A percentile compares a stretch with the other conserved stretches of the same genome.
These are phyloP conservation scores for Neoascia interrupta DNA, from an alignment of 2,888 invertebrate species.

Conservation along the genomic window DNA sequence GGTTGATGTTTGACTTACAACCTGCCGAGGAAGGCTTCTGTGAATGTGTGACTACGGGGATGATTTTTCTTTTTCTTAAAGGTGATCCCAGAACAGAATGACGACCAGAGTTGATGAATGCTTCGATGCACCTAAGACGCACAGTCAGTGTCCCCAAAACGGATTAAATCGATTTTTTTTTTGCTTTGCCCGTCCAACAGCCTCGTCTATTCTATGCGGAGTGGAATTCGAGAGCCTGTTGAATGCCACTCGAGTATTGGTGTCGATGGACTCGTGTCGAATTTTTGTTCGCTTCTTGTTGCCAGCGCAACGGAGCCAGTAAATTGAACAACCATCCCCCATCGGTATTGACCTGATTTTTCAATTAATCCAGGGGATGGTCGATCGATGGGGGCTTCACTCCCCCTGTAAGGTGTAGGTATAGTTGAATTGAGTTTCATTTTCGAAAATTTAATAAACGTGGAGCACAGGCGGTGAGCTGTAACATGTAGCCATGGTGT, in stretches of 20 bases:
- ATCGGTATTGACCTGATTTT: constrained; percentile 18
- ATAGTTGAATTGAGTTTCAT: too few species aligned
- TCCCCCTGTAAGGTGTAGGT: too few species aligned
- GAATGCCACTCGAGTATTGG: constrained; percentile 26
- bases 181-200: neutral
- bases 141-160: constrained; percentile 11
- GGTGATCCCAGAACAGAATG: constrained; percentile 9
- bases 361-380: neutral
- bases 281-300: neutral
- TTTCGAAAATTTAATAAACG: too few species aligned
- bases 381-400: too few species aligned
- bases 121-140: constrained; percentile 15
- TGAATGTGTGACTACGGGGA: neutral
- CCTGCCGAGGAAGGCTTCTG: neutral
- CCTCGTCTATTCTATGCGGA: neutral
- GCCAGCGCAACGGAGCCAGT: neutral
- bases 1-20: neutral
- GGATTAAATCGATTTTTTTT: constrained; percentile 29
- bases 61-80: neutral
- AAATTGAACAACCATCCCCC: constrained; percentile 1
- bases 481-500: too few species aligned
- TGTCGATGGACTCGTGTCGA: constrained; percentile 20
- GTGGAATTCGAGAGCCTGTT: constrained; percentile 37
- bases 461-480: too few species aligned
- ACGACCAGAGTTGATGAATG: constrained; percentile 13